Percentiles rank a stretch among this genome's conserved stretches.
Conservation (phyloP, 2,113 vertebrate genomes). For the Paedocypris sp. region DNA sequence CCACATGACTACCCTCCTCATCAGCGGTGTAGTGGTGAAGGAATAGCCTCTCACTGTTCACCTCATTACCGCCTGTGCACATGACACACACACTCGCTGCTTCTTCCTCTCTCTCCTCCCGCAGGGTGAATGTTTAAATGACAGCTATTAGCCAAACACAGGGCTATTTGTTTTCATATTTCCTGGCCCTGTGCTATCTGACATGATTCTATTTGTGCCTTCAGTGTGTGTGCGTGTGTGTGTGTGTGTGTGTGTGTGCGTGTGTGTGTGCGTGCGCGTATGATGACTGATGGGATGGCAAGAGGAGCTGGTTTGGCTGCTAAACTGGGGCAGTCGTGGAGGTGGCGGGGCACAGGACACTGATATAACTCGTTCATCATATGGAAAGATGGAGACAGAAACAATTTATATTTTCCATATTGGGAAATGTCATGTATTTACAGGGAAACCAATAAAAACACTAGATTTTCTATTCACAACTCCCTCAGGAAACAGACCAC, state of each 20-base stretch:
- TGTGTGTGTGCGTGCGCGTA: slow-evolving; percentile 32
- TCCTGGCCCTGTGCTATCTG: slow-evolving; percentile 41
- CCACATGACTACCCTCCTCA: slow-evolving; percentile 17
- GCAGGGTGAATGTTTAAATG: slow-evolving; percentile 16
- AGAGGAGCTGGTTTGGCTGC: slow-evolving; percentile 55
- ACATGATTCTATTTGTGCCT: slow-evolving; percentile 52
- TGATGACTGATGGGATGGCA: slow-evolving; percentile 51
- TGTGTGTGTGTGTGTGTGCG: too few species aligned
- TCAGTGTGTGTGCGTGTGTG: too few species aligned
- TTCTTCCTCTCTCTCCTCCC: slow-evolving; percentile 7
- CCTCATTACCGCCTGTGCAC: slow-evolving; percentile 29
- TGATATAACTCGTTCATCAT: slow-evolving; percentile 7
- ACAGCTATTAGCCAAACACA: slow-evolving; percentile 42
- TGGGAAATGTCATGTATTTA: background rate
- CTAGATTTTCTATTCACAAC: background rate
- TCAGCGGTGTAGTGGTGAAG: slow-evolving; percentile 28
- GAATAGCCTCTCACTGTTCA: slow-evolving; percentile 18
- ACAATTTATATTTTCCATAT: background rate
- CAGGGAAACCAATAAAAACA: background rate
- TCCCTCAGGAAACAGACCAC: background rate
- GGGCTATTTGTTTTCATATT: slow-evolving; percentile 34
- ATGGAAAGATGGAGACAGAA: background rate
- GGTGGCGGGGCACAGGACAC: slow-evolving; percentile 1
- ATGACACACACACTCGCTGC: slow-evolving; percentile 8
- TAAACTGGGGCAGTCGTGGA: slow-evolving; percentile 58